phyloP scores from a whole-genome alignment of 2,888 invertebrate genomes.

The Oxystoma pomonae region DNA sequence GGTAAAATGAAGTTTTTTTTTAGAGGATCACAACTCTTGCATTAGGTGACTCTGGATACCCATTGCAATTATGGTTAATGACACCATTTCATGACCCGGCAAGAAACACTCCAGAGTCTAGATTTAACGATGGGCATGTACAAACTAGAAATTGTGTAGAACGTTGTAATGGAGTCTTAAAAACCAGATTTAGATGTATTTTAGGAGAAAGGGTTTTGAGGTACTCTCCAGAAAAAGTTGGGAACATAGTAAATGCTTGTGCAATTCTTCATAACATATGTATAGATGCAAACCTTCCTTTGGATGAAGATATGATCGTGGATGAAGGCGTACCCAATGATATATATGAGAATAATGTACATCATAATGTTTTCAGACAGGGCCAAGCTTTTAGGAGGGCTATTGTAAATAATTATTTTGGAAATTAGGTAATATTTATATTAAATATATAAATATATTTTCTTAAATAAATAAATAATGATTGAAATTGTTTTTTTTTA shows the following conservation, averaged over 20 bases:
- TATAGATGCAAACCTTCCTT: neutral
- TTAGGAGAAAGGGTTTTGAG: conserved; percentile 6
- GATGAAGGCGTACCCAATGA: neutral
- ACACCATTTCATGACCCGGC: conserved; percentile 16
- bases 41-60: conserved; percentile 20
- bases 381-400: neutral
- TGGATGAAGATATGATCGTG: neutral
- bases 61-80: conserved; percentile 18
- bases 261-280: conserved; percentile 9
- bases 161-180: conserved; percentile 21
- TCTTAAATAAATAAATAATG: no score
- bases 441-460: no score
- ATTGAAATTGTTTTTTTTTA: no score
- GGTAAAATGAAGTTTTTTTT: neutral
- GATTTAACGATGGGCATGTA: conserved; percentile 19
- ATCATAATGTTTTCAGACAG: neutral
- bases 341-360: neutral
- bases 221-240: neutral
- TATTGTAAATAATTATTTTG: neutral
- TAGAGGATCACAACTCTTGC: neutral
- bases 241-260: conserved; percentile 7
- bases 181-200: conserved; percentile 22
- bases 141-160: conserved; percentile 19
- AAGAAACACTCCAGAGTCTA: conserved; percentile 15
- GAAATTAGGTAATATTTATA: no score